Percentiles rank a stretch among this genome's conserved stretches.
phyloP scores from a whole-genome alignment of 2,113 vertebrate genomes.

The Sphyrna mokarran region DNA sequence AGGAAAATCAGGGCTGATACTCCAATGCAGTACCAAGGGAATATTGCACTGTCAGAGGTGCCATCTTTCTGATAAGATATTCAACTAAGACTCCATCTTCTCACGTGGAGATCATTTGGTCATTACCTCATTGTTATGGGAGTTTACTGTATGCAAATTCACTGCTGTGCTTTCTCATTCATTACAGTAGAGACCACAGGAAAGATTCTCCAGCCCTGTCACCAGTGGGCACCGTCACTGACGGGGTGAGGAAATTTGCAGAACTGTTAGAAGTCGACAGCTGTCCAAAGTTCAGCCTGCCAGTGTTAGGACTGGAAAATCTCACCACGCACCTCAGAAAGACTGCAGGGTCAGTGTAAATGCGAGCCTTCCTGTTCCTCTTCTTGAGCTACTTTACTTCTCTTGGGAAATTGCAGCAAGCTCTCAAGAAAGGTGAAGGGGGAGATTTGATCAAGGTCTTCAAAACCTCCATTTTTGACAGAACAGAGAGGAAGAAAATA shows the following conservation, averaged over 20 bases:
- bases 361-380: neutral
- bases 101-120: neutral
- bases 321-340: too few species aligned
- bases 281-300: too few species aligned
- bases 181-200: neutral
- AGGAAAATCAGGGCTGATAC: too few species aligned
- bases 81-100: neutral
- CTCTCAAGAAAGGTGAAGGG: neutral
- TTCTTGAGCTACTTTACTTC: neutral
- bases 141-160: neutral
- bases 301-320: too few species aligned
- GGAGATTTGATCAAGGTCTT: neutral
- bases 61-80: too few species aligned
- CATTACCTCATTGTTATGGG: neutral
- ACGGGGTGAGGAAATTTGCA: too few species aligned
- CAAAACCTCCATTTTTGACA: neutral
- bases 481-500: neutral
- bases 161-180: neutral
- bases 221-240: too few species aligned
- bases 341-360: neutral
- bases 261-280: too few species aligned
- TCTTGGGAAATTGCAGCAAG: neutral
- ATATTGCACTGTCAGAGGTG: too few species aligned
- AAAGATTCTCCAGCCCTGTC: too few species aligned
- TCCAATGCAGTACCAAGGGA: too few species aligned